A percentile compares a stretch with the other conserved stretches of the same genome.
phyloP scores from a whole-genome alignment of 2,113 vertebrate species.

The Austrofundulus limnaeus region DNA sequence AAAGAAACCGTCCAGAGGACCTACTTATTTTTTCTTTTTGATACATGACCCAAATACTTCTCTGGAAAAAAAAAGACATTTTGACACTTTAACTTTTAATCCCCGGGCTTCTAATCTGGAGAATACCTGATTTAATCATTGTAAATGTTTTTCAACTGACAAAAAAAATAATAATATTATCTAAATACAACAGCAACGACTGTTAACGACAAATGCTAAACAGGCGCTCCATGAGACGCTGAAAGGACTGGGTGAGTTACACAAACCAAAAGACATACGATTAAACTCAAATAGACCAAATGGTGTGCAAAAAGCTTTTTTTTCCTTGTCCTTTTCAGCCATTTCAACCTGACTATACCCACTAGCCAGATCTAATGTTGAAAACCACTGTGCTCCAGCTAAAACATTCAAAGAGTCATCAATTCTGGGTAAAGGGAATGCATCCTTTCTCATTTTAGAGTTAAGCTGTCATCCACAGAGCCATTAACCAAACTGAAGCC shows the following conservation, averaged over 20 bases:
- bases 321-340: too few relatives aligned
- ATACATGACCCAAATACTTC: neutral
- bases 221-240: neutral
- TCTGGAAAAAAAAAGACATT: neutral
- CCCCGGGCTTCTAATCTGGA: neutral
- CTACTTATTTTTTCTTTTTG: too few relatives aligned
- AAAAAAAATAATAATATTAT: neutral
- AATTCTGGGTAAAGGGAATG: neutral
- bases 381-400: neutral
- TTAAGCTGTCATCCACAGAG: too few relatives aligned
- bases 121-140: neutral
- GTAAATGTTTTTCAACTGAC: neutral
- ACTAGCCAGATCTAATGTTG: too few relatives aligned
- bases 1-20: too few relatives aligned
- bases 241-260: too few relatives aligned
- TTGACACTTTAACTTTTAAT: neutral
- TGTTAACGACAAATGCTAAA: neutral
- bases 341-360: too few relatives aligned
- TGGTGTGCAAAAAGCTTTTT: neutral
- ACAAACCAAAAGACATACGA: neutral
- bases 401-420: neutral
- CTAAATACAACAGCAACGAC: neutral
- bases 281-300: constrained; percentile 1
- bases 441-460: neutral
- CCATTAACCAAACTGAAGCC: too few relatives aligned